Evolutionary conservation across 2,113 vertebrate species (phyloP).

Genomic region (Peromyscus polionotus): DNA sequence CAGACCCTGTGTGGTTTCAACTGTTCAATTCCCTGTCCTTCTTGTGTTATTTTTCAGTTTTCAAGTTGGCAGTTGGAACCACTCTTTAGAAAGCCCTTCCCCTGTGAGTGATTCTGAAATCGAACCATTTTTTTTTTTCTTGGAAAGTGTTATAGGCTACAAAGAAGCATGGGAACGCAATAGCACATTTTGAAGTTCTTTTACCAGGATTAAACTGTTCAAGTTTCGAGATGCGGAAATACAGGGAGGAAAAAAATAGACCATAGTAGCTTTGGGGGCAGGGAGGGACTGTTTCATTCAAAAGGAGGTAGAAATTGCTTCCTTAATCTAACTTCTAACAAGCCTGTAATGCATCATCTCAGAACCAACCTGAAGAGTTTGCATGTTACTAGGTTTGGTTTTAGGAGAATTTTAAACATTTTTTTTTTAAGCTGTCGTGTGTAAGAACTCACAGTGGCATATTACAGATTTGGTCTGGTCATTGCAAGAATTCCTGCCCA

Average conservation of each 20-base stretch:
- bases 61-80: conserved; percentile 60
- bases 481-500: conserved; percentile 8
- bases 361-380: conserved; percentile 35
- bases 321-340: conserved; percentile 56
- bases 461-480: neutral
- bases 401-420: neutral
- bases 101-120: conserved; percentile 74
- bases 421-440: neutral
- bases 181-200: conserved; percentile 73
- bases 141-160: conserved; percentile 73
- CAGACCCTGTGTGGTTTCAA: neutral
- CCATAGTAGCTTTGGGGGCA: neutral
- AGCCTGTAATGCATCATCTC: conserved; percentile 66
- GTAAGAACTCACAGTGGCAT: neutral
- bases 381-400: neutral
- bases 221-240: conserved; percentile 73
- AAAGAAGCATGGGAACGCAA: conserved; percentile 75
- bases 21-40: neutral
- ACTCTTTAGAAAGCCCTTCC: conserved; percentile 62
- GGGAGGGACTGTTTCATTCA: conserved; percentile 61
- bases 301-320: conserved; percentile 58
- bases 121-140: conserved; percentile 63
- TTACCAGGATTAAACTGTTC: conserved; percentile 65
- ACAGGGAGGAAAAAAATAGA: conserved; percentile 35
- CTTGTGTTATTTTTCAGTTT: neutral